Evolutionary conservation across 2,888 invertebrate species (phyloP).

Genomic region (Drymonia ruficornis): DNA sequence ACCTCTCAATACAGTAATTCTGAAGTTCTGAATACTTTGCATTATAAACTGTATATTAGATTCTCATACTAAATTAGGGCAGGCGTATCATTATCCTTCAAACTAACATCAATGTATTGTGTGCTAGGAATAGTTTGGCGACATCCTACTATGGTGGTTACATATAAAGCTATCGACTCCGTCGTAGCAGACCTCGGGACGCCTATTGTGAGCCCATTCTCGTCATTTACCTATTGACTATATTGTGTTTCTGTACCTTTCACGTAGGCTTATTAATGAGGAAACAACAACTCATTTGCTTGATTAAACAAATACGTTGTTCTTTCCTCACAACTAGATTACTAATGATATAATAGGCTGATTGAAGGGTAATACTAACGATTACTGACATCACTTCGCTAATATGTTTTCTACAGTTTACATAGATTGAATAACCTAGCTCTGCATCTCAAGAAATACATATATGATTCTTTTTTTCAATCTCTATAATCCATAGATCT

Average conservation of each 20-base stretch:
- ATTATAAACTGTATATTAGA: neutral
- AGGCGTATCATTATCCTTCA: neutral
- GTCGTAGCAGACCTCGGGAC: slow-evolving; percentile 36
- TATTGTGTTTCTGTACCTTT: slow-evolving; percentile 30
- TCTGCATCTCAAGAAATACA: too few species aligned
- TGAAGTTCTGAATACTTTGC: neutral
- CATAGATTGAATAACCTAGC: too few species aligned
- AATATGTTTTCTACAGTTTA: too few species aligned
- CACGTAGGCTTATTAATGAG: neutral
- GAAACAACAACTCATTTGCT: neutral
- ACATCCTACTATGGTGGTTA: slow-evolving; percentile 36
- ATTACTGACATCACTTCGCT: too few species aligned
- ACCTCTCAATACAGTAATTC: neutral
- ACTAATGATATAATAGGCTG: too few species aligned
- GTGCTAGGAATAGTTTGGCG: slow-evolving; percentile 35
- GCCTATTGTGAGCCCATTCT: slow-evolving; percentile 41
- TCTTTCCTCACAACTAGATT: too few species aligned
- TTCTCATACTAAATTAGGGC: neutral
- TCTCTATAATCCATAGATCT: too few species aligned
- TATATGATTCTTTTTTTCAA: too few species aligned
- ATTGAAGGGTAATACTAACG: too few species aligned
- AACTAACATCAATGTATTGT: slow-evolving; percentile 26
- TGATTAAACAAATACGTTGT: too few species aligned
- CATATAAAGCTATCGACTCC: slow-evolving; percentile 48
- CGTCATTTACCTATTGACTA: slow-evolving; percentile 21